phyloP scores from a whole-genome alignment of 2,113 vertebrate genomes.

The Channa maculata region DNA sequence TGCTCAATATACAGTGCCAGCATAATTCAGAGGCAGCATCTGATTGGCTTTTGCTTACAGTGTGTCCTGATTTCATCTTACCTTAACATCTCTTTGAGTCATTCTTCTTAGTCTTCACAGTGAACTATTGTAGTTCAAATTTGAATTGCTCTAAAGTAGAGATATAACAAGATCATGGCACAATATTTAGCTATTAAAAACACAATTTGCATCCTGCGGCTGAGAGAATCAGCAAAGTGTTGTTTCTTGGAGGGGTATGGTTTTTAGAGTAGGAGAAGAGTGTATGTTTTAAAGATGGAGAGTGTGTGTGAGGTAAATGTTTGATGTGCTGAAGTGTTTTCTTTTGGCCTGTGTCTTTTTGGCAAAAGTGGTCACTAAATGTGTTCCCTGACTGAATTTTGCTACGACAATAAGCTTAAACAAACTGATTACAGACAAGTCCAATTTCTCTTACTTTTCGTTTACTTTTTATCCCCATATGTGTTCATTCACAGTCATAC shows the following conservation, averaged over 20 bases:
- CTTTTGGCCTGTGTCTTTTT: constrained; percentile 4
- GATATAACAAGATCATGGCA: not conserved
- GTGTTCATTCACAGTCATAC: not conserved
- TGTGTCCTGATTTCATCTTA: not conserved
- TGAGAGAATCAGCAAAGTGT: not conserved
- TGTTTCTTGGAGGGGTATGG: not conserved
- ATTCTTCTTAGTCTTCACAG: not conserved
- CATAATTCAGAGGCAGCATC: not conserved
- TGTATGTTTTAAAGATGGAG: not conserved
- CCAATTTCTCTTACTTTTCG: not conserved
- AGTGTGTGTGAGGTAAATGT: not conserved
- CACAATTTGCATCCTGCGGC: not conserved
- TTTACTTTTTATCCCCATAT: not conserved
- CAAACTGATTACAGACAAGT: constrained; percentile 9
- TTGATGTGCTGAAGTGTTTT: not conserved
- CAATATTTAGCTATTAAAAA: not conserved
- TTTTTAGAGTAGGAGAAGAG: not conserved
- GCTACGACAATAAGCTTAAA: constrained; percentile 17
- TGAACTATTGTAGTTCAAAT: not conserved
- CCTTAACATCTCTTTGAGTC: not conserved
- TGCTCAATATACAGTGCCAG: constrained; percentile 6
- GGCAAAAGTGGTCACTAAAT: constrained; percentile 21
- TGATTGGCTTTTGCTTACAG: constrained; percentile 1
- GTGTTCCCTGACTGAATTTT: constrained; percentile 18
- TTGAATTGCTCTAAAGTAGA: constrained; percentile 1